Conservation (phyloP, 2,888 invertebrate species). For the Pristionchus exspectatus region DNA sequence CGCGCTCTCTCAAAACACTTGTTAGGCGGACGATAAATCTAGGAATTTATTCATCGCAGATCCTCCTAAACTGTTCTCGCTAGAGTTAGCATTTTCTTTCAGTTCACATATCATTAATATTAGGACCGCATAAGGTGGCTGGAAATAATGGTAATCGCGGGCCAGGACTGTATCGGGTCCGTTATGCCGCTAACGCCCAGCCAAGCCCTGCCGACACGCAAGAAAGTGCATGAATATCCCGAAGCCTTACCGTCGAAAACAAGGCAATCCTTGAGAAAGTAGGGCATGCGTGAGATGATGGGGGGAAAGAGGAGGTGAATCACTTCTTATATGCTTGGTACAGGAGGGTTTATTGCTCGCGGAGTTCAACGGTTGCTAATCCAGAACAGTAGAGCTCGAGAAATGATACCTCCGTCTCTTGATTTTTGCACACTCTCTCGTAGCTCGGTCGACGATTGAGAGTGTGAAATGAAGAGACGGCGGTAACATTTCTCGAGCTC, state of each 20-base stretch:
- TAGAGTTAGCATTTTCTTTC: too few relatives aligned
- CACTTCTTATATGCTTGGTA: background rate
- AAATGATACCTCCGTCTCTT: too few relatives aligned
- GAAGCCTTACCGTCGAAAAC: constrained; percentile 18
- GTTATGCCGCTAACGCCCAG: too few relatives aligned
- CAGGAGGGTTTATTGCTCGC: background rate
- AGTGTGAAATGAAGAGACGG: background rate
- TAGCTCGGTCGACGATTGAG: too few relatives aligned
- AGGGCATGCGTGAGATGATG: background rate
- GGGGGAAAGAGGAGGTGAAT: background rate
- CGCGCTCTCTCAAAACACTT: too few relatives aligned
- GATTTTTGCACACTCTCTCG: too few relatives aligned
- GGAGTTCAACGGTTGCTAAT: background rate
- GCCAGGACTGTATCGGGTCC: background rate
- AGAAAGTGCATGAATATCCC: background rate
- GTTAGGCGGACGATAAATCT: too few relatives aligned
- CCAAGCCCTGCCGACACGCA: background rate
- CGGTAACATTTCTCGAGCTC: background rate
- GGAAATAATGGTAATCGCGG: too few relatives aligned
- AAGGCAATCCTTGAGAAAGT: background rate
- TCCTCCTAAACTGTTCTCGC: too few relatives aligned
- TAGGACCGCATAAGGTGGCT: too few relatives aligned
- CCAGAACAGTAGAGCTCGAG: background rate
- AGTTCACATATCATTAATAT: too few relatives aligned
- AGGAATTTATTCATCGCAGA: too few relatives aligned